These are phyloP conservation scores for Brenthis ino DNA, from an alignment of 2,888 invertebrate species.

Conservation along the genomic window DNA sequence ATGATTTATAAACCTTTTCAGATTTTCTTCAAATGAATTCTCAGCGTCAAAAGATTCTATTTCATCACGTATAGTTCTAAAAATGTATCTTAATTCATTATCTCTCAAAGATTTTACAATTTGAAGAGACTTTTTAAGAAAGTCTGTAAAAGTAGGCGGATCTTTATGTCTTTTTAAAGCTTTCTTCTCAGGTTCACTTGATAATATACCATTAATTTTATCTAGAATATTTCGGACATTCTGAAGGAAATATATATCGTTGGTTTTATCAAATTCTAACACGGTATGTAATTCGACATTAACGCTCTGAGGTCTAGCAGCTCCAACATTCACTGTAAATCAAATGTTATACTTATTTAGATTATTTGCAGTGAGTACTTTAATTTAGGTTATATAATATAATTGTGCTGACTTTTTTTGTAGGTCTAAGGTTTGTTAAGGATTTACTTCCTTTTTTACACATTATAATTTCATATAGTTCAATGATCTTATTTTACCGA, in stretches of 20 bases:
- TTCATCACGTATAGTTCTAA: slow-evolving; percentile 48
- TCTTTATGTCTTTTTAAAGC: slow-evolving; percentile 22
- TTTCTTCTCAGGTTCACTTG: slow-evolving; percentile 6
- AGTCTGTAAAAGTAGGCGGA: slow-evolving; percentile 49
- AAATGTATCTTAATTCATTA: slow-evolving; percentile 49
- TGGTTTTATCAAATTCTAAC: slow-evolving; percentile 51
- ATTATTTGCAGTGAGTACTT: too few species aligned
- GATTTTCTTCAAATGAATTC: slow-evolving; percentile 45
- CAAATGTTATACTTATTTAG: background rate
- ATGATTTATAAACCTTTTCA: slow-evolving; percentile 43
- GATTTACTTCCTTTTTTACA: too few species aligned
- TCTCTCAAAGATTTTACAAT: slow-evolving; percentile 49
- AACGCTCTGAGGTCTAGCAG: slow-evolving; percentile 47
- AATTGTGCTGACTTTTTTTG: too few species aligned
- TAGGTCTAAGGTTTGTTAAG: too few species aligned
- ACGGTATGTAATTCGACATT: slow-evolving; percentile 61
- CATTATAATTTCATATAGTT: too few species aligned
- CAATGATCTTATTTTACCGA: too few species aligned
- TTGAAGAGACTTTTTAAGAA: slow-evolving; percentile 46
- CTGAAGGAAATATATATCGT: slow-evolving; percentile 50
- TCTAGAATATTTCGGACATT: slow-evolving; percentile 49
- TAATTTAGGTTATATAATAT: too few species aligned
- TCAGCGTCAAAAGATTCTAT: slow-evolving; percentile 51
- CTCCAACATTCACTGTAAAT: slow-evolving; percentile 22
- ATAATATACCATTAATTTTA: slow-evolving; percentile 45